A percentile compares a stretch with the other conserved stretches of the same genome.
Conservation (phyloP, 2,797 vertebrate species). For the Valencia hispanica region DNA sequence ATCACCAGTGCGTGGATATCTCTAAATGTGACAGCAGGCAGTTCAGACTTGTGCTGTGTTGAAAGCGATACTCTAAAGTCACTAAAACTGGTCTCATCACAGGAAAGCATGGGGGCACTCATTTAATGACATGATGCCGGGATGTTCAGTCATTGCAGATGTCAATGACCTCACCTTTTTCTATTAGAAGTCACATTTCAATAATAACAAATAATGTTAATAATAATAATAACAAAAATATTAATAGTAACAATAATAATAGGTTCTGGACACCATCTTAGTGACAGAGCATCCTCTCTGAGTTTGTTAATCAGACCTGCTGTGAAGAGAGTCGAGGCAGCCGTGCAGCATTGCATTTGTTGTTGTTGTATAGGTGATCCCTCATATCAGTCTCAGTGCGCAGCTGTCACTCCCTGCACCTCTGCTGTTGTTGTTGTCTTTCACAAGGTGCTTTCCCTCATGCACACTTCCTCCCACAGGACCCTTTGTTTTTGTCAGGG, state of each 20-base stretch:
- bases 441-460: slow-evolving; percentile 73
- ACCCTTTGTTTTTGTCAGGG: slow-evolving; percentile 67
- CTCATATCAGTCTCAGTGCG: slow-evolving; percentile 51
- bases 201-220: too few species aligned
- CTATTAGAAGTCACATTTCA: too few species aligned
- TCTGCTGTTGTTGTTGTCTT: slow-evolving; percentile 71
- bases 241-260: too few species aligned
- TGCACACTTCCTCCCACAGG: slow-evolving; percentile 73
- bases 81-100: neutral
- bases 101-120: neutral
- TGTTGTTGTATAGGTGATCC: slow-evolving; percentile 62
- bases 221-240: too few species aligned
- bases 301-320: neutral
- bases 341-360: slow-evolving; percentile 12
- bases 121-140: neutral
- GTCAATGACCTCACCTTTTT: neutral
- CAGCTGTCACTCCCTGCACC: slow-evolving; percentile 66
- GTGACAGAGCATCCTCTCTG: neutral
- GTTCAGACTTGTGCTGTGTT: neutral
- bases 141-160: neutral
- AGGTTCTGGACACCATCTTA: neutral
- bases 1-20: neutral
- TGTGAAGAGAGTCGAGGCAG: slow-evolving; percentile 2
- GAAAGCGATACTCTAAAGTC: neutral
- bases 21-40: neutral